phyloP scores from a whole-genome alignment of 2,888 invertebrate genomes.

The Tineola bisselliella region DNA sequence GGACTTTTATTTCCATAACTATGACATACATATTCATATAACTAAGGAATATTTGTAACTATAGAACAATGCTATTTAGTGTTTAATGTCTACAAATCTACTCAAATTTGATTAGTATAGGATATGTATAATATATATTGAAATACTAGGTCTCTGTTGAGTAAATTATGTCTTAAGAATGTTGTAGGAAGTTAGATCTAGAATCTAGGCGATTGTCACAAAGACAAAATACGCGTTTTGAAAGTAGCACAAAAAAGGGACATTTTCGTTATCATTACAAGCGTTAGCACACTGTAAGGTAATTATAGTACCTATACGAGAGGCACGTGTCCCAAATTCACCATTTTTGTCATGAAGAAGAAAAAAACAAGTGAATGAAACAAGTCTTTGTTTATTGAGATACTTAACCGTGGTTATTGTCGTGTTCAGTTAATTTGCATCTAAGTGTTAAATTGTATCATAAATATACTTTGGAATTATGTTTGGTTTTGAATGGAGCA shows the following conservation, averaged over 20 bases:
- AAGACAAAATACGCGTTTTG: background rate
- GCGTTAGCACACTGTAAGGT: slow-evolving; percentile 1
- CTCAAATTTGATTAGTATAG: no score
- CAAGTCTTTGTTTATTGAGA: background rate
- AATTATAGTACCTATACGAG: background rate
- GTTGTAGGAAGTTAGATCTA: no score
- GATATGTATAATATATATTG: no score
- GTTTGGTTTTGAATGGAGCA: background rate
- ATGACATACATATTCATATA: no score
- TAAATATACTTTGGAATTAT: background rate
- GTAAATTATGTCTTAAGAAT: no score
- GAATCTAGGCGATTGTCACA: background rate
- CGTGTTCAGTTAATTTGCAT: background rate
- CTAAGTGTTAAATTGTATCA: background rate
- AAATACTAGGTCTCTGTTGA: no score
- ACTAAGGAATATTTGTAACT: no score
- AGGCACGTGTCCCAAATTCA: background rate
- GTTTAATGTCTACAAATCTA: no score
- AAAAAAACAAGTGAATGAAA: background rate
- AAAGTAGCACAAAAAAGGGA: background rate
- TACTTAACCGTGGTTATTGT: background rate
- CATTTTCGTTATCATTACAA: background rate
- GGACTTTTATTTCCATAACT: no score
- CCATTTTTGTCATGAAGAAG: background rate
- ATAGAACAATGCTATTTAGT: no score